Evolutionary conservation across 35 echinoderm and acorn worm species (phyloP), one percentile per base, ranked within the genome.

Genomic region (Patiria miniata): DNA sequence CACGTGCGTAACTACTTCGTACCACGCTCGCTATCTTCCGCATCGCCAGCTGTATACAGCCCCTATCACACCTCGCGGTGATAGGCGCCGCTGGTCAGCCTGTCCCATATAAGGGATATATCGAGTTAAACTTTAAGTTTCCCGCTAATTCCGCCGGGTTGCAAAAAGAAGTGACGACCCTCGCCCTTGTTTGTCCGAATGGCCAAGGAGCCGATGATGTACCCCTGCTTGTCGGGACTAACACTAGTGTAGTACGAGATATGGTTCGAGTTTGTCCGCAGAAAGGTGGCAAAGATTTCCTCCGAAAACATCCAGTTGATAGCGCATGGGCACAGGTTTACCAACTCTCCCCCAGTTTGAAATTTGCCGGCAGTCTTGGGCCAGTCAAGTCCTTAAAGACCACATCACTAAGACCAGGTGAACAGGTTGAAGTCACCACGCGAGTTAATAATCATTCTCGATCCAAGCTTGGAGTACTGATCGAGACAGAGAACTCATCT

Each of bases 41-140:
- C 40, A 79, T 44, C n/a, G 44, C 19, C 68, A 79, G 69, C 32
- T n/a, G n/a, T n/a, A n/a, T 91, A 4, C n/a, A 36, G 4, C 89
- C 89, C 51, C 23, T 91, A 7, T 77, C 56, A 36, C 82, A 86
- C 14, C 76, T 78, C 33, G 61, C 38, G 3, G 22, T 91, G 30
- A 86, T 77, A 37, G 89, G 83, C 5, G 83, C 83, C 23, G 83
- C 18, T 32, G 89, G 83, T 9, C 83, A 91, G 53, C 17, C 12
- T 1, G 77, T 91, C 2, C 90, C 83, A 16, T 91, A 86, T 40
- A 19, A 78, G 77, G 90, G 82, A 5, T 87, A 87, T 34, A 39
- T 87, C 8, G 22, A 87, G 37, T 1, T 87, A 10, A 29, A 78
- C 68, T n/a, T 87, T 1, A 28, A 2, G 8, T 76, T 87, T 1